phyloP scores from a whole-genome alignment of 1,140 invertebrate genomes.

The Temnothorax longispinosus region DNA sequence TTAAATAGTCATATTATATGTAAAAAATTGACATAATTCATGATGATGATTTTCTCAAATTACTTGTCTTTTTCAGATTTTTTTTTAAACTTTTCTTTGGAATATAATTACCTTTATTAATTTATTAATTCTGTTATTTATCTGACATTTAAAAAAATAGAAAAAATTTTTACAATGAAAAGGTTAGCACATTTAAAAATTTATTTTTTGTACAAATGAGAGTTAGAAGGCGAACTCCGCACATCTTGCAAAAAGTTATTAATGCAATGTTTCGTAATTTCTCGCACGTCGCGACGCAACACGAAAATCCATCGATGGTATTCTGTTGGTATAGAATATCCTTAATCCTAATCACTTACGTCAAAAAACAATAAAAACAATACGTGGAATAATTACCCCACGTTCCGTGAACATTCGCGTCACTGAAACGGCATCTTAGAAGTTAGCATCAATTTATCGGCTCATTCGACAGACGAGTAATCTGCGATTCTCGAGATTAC shows the following conservation, averaged over 20 bases:
- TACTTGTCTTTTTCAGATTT: background rate
- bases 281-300: background rate
- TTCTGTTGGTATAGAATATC: background rate
- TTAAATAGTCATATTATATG: background rate
- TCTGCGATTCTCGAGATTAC: conserved; percentile 20
- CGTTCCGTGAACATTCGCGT: background rate
- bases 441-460: background rate
- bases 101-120: background rate
- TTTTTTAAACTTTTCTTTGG: background rate
- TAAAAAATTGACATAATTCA: background rate
- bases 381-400: background rate
- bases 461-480: conserved; percentile 7
- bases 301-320: background rate
- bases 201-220: background rate
- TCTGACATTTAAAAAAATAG: background rate
- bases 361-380: background rate
- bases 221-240: background rate
- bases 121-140: background rate
- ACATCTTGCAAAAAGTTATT: background rate
- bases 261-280: background rate
- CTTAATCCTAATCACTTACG: background rate
- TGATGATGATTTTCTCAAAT: background rate
- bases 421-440: background rate
- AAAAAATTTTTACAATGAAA: background rate
- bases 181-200: background rate